These are phyloP conservation scores for Manis javanica DNA, from an alignment of 2,797 vertebrate genomes.

Conservation along the genomic window DNA sequence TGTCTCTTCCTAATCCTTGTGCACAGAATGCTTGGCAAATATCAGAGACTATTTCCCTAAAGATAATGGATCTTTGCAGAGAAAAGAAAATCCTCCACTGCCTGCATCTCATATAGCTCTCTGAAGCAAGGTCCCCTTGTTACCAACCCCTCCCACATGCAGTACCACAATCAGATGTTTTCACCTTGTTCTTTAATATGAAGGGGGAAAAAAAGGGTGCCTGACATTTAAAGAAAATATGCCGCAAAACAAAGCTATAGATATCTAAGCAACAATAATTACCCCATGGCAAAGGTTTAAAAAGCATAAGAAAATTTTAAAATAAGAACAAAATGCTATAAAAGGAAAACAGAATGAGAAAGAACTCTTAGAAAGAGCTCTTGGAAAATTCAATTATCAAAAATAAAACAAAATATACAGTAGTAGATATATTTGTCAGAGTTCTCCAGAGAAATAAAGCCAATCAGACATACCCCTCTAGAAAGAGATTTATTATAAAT, in stretches of 20 bases:
- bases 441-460: not conserved
- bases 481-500: not conserved
- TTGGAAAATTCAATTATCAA: not conserved
- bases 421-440: not conserved
- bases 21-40: not conserved
- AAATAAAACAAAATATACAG: not conserved
- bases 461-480: not conserved
- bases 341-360: not conserved
- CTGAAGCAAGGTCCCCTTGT: not conserved
- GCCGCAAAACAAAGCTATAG: not conserved
- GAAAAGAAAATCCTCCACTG: not conserved
- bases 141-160: not conserved
- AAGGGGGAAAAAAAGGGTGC: not conserved
- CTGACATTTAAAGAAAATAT: not conserved
- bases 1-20: not conserved
- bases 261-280: not conserved
- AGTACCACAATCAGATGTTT: not conserved
- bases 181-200: not conserved
- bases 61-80: not conserved
- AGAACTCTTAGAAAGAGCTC: not conserved
- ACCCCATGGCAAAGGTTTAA: not conserved
- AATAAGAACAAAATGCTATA: not conserved
- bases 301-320: not conserved
- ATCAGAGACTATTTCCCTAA: not conserved
- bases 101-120: not conserved